A percentile compares a stretch with the other conserved stretches of the same genome.
phyloP scores from a whole-genome alignment of 2,888 invertebrate genomes.

The Steinernema hermaphroditum region DNA sequence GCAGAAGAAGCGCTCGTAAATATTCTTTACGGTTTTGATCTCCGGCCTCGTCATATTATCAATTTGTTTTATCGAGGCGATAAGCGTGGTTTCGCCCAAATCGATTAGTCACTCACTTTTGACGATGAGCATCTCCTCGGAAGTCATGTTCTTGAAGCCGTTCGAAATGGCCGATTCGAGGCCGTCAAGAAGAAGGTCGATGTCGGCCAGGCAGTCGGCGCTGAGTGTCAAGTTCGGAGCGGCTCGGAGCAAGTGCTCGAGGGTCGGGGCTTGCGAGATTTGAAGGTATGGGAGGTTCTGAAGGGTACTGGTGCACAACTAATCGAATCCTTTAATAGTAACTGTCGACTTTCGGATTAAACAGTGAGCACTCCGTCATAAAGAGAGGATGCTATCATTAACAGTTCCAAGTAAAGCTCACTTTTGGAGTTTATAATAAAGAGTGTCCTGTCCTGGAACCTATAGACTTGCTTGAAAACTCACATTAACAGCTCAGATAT shows the following conservation, averaged over 20 bases:
- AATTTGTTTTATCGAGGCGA: constrained; percentile 9
- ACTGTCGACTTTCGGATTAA: no score
- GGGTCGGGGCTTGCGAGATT: neutral
- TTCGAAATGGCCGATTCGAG: neutral
- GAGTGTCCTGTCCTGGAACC: no score
- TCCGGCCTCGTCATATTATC: neutral
- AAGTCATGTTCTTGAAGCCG: neutral
- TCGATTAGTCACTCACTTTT: neutral
- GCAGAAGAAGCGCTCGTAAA: neutral
- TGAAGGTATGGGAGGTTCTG: neutral
- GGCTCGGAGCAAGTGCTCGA: neutral
- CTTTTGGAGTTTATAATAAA: no score
- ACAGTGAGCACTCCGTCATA: no score
- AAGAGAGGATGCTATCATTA: no score
- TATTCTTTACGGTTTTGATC: neutral
- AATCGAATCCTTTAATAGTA: no score
- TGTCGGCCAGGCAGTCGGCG: neutral
- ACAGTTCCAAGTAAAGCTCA: no score
- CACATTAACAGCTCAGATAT: no score
- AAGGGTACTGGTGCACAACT: no score
- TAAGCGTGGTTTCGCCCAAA: neutral
- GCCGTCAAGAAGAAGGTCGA: neutral
- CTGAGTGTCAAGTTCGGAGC: neutral
- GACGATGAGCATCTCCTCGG: neutral
- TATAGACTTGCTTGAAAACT: no score